phyloP scores from a whole-genome alignment of 2,113 vertebrate species.

The Chloebia gouldiae region DNA sequence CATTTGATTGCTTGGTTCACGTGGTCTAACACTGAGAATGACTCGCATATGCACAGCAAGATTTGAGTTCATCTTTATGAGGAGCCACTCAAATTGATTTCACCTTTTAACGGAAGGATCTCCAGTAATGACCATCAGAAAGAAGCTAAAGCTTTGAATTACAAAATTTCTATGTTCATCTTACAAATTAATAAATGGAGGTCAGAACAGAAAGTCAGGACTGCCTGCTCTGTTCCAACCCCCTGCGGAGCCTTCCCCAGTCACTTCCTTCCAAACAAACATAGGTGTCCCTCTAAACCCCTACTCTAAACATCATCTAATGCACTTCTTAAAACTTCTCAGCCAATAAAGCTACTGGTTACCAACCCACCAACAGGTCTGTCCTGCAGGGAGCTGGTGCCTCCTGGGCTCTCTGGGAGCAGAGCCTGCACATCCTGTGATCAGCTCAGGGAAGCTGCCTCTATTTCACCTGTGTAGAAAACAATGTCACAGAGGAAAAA shows the following conservation, averaged over 20 bases:
- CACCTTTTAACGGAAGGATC: background rate
- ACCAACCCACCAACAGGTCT: background rate
- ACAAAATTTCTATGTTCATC: background rate
- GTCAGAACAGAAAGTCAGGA: background rate
- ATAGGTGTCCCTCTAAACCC: fast-evolving
- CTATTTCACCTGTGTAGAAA: background rate
- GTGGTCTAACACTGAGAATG: background rate
- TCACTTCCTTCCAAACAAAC: fast-evolving
- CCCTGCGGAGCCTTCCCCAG: fast-evolving
- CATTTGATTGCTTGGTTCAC: background rate
- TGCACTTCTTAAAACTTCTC: background rate
- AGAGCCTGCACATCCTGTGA: background rate
- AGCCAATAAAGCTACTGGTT: background rate
- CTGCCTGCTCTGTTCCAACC: background rate
- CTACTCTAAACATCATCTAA: fast-evolving
- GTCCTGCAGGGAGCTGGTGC: background rate
- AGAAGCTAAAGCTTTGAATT: slow-evolving; percentile 2
- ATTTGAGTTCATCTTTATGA: slow-evolving; percentile 47
- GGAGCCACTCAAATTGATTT: background rate
- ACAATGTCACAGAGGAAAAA: too few relatives aligned
- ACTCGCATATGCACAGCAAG: slow-evolving; percentile 19
- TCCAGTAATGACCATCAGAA: background rate
- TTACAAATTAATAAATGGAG: background rate
- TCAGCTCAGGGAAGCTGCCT: background rate
- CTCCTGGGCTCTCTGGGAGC: background rate